Base-by-base conservation (phyloP, 1,140 invertebrate species). In the Notospermus geniculatus region DNA sequence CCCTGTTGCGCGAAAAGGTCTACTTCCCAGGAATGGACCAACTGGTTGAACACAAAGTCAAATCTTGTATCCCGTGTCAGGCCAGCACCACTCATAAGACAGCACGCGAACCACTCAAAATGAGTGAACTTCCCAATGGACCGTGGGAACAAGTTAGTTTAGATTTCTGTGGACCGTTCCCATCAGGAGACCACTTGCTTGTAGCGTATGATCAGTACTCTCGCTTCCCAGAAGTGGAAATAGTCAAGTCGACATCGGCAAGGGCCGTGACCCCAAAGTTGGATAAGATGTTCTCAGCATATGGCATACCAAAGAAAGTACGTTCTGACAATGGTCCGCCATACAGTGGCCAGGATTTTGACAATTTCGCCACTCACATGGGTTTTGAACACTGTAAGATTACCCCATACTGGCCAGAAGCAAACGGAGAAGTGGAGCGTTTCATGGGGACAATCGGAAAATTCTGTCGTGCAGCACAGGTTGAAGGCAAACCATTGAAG, bases 1-100 rank as follows among this genome's bases (percentile, higher is more conserved):
- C 66, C 45, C 59, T 74, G 15, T 50, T 77, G 2, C 50, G 71
- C 25, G 65, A 70, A 57, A 76, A 73, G 50, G 71, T 77, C 2
- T 77, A 71, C 71, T 78, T 74, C 55, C 73, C 72, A 29, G 59
- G 61, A 19, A 68, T 76, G 9, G 73, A 77, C 60, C 60, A 63
- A 57, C 11, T 64, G 19, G 72, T 74, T 13, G 73, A 75, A 60
- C 23, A 64, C 5, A 25, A 43, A 46, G 58, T 71, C 15, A 70
- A 66, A 62, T 41, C 25, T 9, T 76, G 73, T 58, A 59, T 74
- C 11, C 65, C 65, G n/a, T 76, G 73, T 65, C 66, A 69, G 60
- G 53, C 66, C 15, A 30, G 57, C 22, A 23, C 54, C n/a, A 29
- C 50, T 5, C n/a, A n/a, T n/a, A 54, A 59, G 36, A 60, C 58